Evolutionary conservation across 2,797 vertebrate genomes (phyloP), one percentile per base, ranked within the genome.

Genomic region (Syndactyla subalaris): DNA sequence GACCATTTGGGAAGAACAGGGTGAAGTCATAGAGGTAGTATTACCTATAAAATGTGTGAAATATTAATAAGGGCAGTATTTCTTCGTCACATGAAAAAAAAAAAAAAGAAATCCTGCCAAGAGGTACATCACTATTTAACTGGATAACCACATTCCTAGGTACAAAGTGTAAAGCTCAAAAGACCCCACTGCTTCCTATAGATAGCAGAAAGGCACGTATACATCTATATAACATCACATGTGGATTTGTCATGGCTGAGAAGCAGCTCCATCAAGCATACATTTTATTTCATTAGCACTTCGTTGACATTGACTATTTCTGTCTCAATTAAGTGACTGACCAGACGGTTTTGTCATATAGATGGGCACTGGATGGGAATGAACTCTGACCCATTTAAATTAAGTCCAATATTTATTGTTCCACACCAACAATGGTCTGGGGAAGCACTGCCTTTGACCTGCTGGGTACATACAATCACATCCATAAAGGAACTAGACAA

Each of bases 351-450:
- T 95, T 96, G 92, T 93, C 94, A 85, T 84, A 95, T 55, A 96
- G 92, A 96, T 81, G 89, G 75, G 72, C 91, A 92, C 87, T 93
- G 92, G 97, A 98, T 97, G 96, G 96, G 97, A 97, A 97, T 97
- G 97, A 98, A 98, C 97, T 97, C 96, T 98, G 97, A 97, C 97
- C 97, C 95, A 96, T 97, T 97, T 96, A 98, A 98, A 98, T 97
- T 95, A 96, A 97, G 95, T 95, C 94, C 83, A 94, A 95, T 97
- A 97, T 97, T 98, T 98, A 97, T 96, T 97, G 95, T 95, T 94
- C 95, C 75, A 87, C 91, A 76, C 91, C 94, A 95, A 96, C 96
- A 97, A 97, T 96, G 89, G 89, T 95, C 95, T 97, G 97, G 94
- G 75, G 95, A 94, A 97, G 88, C 85, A 82, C 88, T 95, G 96